These are phyloP conservation scores for Etheostoma cragini DNA, from an alignment of 2,113 vertebrate species.

Conservation along the genomic window DNA sequence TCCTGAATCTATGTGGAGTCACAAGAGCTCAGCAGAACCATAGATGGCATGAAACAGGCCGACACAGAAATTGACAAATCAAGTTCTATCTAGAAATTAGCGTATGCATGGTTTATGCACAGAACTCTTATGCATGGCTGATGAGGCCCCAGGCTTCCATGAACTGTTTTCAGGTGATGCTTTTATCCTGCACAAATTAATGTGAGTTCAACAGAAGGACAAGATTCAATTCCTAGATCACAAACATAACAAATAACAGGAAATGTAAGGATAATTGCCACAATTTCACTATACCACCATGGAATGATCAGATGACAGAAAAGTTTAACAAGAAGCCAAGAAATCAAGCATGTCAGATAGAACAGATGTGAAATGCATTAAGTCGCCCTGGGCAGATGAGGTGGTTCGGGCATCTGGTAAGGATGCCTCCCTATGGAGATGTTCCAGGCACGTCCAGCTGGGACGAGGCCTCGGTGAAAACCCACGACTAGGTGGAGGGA, in stretches of 20 bases:
- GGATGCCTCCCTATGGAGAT: too few relatives aligned
- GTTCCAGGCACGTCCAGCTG: too few relatives aligned
- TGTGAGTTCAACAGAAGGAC: slow-evolving; percentile 2
- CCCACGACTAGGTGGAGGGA: too few relatives aligned
- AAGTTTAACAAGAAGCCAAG: neutral
- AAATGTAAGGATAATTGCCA: neutral
- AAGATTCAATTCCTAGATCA: neutral
- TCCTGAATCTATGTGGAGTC: neutral
- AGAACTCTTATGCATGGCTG: neutral
- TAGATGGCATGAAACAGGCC: too few relatives aligned
- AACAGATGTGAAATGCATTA: neutral
- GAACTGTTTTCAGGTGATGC: neutral
- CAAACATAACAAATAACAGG: neutral
- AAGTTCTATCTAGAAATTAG: neutral
- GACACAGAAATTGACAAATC: neutral
- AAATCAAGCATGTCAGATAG: neutral
- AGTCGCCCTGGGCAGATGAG: too few relatives aligned
- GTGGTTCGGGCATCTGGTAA: too few relatives aligned
- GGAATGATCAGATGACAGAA: neutral
- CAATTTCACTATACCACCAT: neutral
- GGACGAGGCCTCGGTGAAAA: too few relatives aligned
- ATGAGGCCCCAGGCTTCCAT: neutral
- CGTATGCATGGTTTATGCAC: neutral
- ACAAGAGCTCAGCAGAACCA: neutral
- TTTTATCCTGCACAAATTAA: slow-evolving; percentile 1